Percentiles rank a stretch among this genome's conserved stretches.
phyloP scores from a whole-genome alignment of 1,140 invertebrate genomes.

The Sminthurides bifidus region DNA sequence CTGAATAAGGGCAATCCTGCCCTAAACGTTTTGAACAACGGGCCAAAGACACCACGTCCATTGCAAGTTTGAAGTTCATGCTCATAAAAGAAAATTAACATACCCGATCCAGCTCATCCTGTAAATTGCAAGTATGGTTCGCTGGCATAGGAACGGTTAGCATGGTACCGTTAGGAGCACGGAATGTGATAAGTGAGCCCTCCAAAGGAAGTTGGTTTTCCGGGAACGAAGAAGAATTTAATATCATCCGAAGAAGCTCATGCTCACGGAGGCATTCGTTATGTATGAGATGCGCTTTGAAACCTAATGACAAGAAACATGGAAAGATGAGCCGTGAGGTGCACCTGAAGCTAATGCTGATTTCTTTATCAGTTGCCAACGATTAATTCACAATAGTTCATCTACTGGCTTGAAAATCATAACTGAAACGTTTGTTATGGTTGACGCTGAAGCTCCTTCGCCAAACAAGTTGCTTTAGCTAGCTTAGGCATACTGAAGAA shows the following conservation, averaged over 20 bases:
- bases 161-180: slow-evolving; percentile 12
- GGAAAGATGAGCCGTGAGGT: background rate
- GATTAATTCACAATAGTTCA: too few species aligned
- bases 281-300: slow-evolving; percentile 76
- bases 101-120: slow-evolving; percentile 79
- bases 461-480: too few species aligned
- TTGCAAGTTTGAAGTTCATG: too few species aligned
- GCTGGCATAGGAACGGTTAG: slow-evolving; percentile 23
- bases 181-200: slow-evolving; percentile 13
- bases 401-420: too few species aligned
- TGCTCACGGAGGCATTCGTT: slow-evolving; percentile 56
- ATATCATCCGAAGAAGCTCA: slow-evolving; percentile 42
- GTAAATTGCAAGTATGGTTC: slow-evolving; percentile 55
- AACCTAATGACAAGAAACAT: slow-evolving; percentile 41
- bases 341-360: background rate
- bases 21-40: too few species aligned
- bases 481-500: too few species aligned
- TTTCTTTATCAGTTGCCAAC: too few species aligned
- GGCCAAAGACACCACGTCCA: too few species aligned
- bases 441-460: too few species aligned
- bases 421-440: too few species aligned
- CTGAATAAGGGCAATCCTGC: too few species aligned
- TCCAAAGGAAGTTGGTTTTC: slow-evolving; percentile 12
- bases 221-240: slow-evolving; percentile 36
- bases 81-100: slow-evolving; percentile 37